Conservation (phyloP, 2,113 vertebrate species). For the Daphoenositta chrysoptera region DNA sequence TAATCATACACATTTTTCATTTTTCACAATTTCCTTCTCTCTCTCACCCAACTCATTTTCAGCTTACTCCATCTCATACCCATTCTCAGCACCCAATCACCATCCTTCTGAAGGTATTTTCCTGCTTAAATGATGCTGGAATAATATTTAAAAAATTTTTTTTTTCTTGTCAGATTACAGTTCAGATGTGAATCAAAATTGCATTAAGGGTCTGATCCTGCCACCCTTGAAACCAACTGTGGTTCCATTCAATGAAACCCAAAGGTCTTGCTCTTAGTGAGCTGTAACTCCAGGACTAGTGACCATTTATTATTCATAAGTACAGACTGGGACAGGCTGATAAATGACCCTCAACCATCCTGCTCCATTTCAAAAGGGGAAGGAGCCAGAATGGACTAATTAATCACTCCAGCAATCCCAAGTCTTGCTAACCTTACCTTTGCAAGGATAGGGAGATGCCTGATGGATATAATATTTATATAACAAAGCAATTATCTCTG, state of each 20-base stretch:
- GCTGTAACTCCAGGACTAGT: neutral
- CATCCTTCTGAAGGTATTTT: neutral
- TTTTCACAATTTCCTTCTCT: neutral
- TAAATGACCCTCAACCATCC: neutral
- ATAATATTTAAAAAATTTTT: neutral
- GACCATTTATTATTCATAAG: constrained; percentile 12
- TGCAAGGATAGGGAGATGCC: neutral
- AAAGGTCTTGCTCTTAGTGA: neutral
- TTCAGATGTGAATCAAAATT: neutral
- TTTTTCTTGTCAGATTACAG: neutral
- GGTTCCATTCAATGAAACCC: neutral
- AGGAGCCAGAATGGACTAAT: neutral
- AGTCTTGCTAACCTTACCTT: neutral
- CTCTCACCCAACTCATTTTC: neutral
- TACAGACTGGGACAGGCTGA: neutral
- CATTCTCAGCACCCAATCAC: neutral
- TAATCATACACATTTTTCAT: neutral
- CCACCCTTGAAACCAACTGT: neutral
- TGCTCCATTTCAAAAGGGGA: neutral
- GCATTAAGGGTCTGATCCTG: neutral
- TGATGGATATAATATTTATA: neutral
- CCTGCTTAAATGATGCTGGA: neutral
- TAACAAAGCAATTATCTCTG: neutral
- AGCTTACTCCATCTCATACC: neutral
- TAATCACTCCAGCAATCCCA: neutral